phyloP scores from a whole-genome alignment of 1,140 invertebrate genomes.

The Bombus impatiens region DNA sequence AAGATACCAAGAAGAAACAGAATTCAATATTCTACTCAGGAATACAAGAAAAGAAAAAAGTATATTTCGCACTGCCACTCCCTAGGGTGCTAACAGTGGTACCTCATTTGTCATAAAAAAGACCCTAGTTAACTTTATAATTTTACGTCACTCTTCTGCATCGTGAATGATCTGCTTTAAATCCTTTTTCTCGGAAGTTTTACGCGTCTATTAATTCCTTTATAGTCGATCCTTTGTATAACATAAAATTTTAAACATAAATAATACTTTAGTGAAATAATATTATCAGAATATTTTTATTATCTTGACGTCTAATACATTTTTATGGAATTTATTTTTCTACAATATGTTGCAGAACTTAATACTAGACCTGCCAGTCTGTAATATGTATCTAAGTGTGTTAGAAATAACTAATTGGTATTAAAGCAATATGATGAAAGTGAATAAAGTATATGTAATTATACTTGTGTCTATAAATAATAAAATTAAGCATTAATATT shows the following conservation, averaged over 20 bases:
- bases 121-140: not conserved
- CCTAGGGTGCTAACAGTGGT: not conserved
- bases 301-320: too few species aligned
- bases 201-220: not conserved
- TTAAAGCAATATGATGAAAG: too few species aligned
- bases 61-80: not conserved
- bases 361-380: too few species aligned
- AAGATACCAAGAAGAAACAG: not conserved
- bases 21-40: not conserved
- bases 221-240: not conserved
- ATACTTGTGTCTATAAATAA: too few species aligned
- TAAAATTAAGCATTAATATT: too few species aligned
- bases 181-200: not conserved
- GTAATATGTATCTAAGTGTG: too few species aligned
- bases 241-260: not conserved
- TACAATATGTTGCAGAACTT: too few species aligned
- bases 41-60: not conserved
- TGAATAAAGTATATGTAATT: too few species aligned
- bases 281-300: not conserved
- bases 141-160: not conserved
- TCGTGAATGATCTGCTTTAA: too few species aligned
- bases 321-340: too few species aligned
- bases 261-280: not conserved
- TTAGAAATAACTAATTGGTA: too few species aligned
- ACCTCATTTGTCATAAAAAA: slow-evolving; percentile 6